phyloP scores from a whole-genome alignment of 2,113 vertebrate species.

The Catharus minimus region DNA sequence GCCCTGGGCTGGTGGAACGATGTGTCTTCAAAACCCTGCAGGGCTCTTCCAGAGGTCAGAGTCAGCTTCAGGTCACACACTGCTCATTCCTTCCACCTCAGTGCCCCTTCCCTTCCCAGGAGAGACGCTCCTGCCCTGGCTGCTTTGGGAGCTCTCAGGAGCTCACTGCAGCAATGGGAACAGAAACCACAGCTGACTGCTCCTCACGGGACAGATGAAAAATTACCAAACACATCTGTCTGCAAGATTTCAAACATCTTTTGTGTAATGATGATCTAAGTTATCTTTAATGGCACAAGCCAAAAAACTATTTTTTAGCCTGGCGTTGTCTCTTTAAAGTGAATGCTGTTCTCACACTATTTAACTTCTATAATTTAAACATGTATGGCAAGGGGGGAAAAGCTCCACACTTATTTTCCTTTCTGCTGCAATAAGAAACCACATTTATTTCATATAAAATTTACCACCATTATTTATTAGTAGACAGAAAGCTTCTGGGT shows the following conservation, averaged over 20 bases:
- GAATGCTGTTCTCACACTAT: not conserved
- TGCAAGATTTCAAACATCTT: not conserved
- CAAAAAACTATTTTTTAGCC: not conserved
- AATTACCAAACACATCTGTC: not conserved
- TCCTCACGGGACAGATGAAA: not conserved
- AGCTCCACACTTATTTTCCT: not conserved
- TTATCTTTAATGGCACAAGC: not conserved
- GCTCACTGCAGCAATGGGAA: not conserved
- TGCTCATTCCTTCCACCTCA: not conserved
- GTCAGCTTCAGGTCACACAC: not conserved
- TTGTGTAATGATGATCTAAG: not conserved
- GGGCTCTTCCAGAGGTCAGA: not conserved
- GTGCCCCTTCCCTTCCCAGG: no score
- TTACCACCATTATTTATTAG: conserved; percentile 54
- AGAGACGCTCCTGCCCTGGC: rapidly evolving
- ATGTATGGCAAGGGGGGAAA: not conserved
- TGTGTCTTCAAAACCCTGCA: not conserved
- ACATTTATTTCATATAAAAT: conserved; percentile 31
- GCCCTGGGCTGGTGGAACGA: not conserved
- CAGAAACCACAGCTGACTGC: not conserved
- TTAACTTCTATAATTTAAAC: conserved; percentile 1
- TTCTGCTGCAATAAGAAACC: not conserved
- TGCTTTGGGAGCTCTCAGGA: rapidly evolving
- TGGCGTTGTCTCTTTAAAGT: not conserved
- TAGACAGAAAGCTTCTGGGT: conserved; percentile 34